Conservation (phyloP, 2,888 invertebrate species). For the Philhelius pedissequus region DNA sequence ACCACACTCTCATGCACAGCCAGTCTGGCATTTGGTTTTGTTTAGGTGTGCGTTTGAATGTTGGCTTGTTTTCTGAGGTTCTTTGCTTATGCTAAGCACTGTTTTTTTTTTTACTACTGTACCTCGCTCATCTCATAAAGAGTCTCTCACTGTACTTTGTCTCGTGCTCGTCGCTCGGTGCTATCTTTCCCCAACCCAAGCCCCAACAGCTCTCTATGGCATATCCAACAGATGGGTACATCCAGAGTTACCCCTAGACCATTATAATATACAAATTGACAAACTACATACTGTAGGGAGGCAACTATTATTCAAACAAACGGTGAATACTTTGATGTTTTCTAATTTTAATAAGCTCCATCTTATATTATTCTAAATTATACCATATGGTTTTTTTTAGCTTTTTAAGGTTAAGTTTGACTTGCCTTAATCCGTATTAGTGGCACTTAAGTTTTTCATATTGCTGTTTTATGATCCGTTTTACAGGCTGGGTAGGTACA, state of each 20-base stretch:
- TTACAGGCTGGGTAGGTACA: too few relatives aligned
- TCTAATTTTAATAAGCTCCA: too few relatives aligned
- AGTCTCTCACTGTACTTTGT: slow-evolving; percentile 32
- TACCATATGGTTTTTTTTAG: too few relatives aligned
- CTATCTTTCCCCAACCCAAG: not conserved
- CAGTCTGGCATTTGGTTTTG: slow-evolving; percentile 27
- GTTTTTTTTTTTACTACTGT: slow-evolving; percentile 8
- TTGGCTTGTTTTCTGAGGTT: slow-evolving; percentile 35
- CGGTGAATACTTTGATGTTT: too few relatives aligned
- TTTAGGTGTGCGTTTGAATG: slow-evolving; percentile 42
- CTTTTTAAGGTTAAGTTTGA: too few relatives aligned
- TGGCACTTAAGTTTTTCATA: too few relatives aligned
- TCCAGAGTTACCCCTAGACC: not conserved
- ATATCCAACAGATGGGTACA: slow-evolving; percentile 58
- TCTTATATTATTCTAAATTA: too few relatives aligned
- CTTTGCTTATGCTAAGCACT: slow-evolving; percentile 21
- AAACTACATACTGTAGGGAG: too few relatives aligned
- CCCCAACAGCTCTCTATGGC: slow-evolving; percentile 25
- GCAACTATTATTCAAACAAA: too few relatives aligned
- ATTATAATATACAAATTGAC: not conserved
- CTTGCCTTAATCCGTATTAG: too few relatives aligned
- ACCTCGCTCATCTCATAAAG: slow-evolving; percentile 30
- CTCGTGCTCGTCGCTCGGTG: slow-evolving; percentile 6
- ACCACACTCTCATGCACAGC: slow-evolving; percentile 16
- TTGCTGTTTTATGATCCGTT: too few relatives aligned